Conservation (phyloP, 92 coral and sea anemone genomes). For the Actinernus sp. region DNA sequence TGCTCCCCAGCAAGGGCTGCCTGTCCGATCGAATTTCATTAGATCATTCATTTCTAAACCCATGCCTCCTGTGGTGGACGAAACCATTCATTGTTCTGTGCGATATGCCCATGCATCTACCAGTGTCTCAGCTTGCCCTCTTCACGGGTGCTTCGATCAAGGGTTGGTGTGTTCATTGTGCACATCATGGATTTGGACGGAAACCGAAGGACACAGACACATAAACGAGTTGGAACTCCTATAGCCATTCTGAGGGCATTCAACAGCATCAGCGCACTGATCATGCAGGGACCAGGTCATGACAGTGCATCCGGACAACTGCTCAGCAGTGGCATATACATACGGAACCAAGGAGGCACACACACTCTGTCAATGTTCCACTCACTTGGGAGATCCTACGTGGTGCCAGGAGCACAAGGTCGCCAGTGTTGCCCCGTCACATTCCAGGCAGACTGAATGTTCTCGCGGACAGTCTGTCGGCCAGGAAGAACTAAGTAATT, state of each 20-base stretch:
- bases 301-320: constrained; percentile 27
- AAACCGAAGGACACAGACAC: no score
- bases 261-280: background rate
- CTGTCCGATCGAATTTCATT: no score
- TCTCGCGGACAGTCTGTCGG: constrained; percentile 34
- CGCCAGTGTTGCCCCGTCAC: constrained; percentile 13
- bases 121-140: background rate
- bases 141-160: constrained; percentile 3
- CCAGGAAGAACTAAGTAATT: constrained; percentile 9
- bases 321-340: constrained; percentile 32
- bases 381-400: constrained; percentile 10
- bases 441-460: constrained; percentile 28
- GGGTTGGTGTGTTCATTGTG: no score
- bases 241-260: constrained; percentile 10
- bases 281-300: constrained; percentile 25
- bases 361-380: constrained; percentile 23
- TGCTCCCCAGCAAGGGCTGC: constrained; percentile 23
- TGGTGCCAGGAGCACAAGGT: constrained; percentile 11
- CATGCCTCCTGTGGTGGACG: constrained; percentile 15
- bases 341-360: no score
- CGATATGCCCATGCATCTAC: constrained; percentile 1
- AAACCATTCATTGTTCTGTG: constrained; percentile 12
- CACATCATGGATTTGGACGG: no score
- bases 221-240: constrained; percentile 13
- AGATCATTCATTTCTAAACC: no score